These are phyloP conservation scores for Helicoverpa zea DNA, from an alignment of 1,140 invertebrate genomes.

Conservation along the genomic window DNA sequence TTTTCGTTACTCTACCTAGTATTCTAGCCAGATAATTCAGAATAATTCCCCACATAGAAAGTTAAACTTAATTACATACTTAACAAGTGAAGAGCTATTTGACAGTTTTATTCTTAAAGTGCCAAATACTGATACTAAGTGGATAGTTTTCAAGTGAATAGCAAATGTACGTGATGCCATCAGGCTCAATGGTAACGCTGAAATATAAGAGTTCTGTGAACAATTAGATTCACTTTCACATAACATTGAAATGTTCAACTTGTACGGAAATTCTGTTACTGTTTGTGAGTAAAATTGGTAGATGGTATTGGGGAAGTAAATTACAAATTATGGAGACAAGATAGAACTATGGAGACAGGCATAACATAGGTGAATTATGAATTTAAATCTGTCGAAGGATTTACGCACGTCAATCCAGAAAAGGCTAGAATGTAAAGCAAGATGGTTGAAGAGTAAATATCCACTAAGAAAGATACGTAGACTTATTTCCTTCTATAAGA, in stretches of 20 bases:
- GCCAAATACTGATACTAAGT: not conserved
- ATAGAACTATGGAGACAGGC: no score
- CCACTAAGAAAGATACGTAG: no score
- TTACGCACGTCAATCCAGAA: no score
- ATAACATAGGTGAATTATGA: no score
- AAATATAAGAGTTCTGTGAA: slow-evolving; percentile 10
- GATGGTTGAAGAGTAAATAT: no score
- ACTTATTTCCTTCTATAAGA: no score
- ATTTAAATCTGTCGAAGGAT: no score
- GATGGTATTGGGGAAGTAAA: no score
- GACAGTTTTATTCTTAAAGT: not conserved
- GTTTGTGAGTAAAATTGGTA: no score
- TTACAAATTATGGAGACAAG: no score
- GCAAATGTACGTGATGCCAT: not conserved
- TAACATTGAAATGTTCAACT: slow-evolving; percentile 17
- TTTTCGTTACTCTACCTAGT: not conserved
- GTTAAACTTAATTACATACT: not conserved
- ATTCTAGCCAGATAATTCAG: not conserved
- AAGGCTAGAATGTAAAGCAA: no score
- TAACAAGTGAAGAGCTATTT: not conserved
- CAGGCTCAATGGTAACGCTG: not conserved
- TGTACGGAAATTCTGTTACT: not conserved
- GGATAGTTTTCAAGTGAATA: not conserved
- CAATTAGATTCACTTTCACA: slow-evolving; percentile 58
- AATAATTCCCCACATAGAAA: slow-evolving; percentile 1